Conservation (phyloP, 2,797 vertebrate genomes). For the Clamator glandarius region DNA sequence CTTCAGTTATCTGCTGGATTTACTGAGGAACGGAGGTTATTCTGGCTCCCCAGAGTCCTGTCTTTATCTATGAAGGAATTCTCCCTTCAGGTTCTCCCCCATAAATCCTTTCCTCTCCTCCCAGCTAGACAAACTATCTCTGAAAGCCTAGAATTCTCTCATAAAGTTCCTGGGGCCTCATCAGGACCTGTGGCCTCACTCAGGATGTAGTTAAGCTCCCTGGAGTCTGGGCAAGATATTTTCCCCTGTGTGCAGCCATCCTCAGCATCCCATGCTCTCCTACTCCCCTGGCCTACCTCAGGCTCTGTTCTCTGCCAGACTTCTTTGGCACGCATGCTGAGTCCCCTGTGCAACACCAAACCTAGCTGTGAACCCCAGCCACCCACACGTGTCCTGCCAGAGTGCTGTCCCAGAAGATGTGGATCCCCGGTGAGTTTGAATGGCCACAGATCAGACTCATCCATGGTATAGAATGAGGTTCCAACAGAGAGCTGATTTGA, state of each 20-base stretch:
- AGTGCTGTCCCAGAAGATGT: too few relatives aligned
- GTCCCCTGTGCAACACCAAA: background rate
- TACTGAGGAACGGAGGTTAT: background rate
- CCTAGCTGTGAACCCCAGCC: background rate
- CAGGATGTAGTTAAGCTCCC: background rate
- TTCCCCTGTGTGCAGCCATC: fast-evolving
- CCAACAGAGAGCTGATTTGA: too few relatives aligned
- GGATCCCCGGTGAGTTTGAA: too few relatives aligned
- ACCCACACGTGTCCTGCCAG: background rate
- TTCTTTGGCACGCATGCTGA: background rate
- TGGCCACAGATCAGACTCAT: too few relatives aligned
- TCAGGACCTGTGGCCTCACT: background rate
- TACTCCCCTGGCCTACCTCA: fast-evolving
- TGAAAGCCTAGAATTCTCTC: background rate
- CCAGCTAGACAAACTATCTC: background rate
- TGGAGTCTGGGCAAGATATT: background rate
- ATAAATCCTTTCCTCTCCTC: background rate
- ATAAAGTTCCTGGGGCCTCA: background rate
- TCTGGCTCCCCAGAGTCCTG: background rate
- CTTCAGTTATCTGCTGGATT: background rate
- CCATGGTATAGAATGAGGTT: too few relatives aligned
- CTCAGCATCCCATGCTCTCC: background rate
- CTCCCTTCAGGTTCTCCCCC: background rate
- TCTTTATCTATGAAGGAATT: background rate
- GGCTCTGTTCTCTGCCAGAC: background rate